A percentile compares a stretch with the other conserved stretches of the same genome.
Conservation (phyloP, 2,888 invertebrate genomes). For the Lymantria dispar region DNA sequence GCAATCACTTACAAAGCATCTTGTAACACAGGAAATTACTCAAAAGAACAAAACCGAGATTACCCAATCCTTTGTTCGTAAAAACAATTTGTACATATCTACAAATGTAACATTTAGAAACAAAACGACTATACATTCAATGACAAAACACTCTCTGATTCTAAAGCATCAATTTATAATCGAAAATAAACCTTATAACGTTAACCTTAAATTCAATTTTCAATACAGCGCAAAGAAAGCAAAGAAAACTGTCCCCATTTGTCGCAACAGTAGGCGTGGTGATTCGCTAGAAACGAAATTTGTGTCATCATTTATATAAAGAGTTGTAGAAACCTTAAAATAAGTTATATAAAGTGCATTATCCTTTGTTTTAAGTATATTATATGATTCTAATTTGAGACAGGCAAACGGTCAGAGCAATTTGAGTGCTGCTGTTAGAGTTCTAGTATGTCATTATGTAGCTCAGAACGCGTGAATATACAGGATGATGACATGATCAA, state of each 20-base stretch:
- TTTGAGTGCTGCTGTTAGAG: constrained; percentile 37
- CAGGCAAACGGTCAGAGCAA: constrained; percentile 33
- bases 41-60: constrained; percentile 18
- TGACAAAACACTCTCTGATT: constrained; percentile 22
- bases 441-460: constrained; percentile 38
- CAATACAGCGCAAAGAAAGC: constrained; percentile 12
- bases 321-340: background rate
- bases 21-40: constrained; percentile 22
- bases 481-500: constrained; percentile 9
- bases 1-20: background rate
- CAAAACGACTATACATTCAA: constrained; percentile 22
- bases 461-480: constrained; percentile 37
- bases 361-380: constrained; percentile 5
- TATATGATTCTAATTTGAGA: constrained; percentile 12
- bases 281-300: constrained; percentile 41
- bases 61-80: constrained; percentile 30
- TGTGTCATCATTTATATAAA: constrained; percentile 9
- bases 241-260: constrained; percentile 71
- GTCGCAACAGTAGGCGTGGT: constrained; percentile 75
- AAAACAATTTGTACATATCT: constrained; percentile 25
- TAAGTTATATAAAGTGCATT: background rate
- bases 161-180: background rate
- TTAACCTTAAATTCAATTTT: constrained; percentile 3
- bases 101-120: constrained; percentile 29
- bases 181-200: constrained; percentile 14